Conservation (phyloP, 2,888 invertebrate genomes). For the Drosophila planitibia region DNA sequence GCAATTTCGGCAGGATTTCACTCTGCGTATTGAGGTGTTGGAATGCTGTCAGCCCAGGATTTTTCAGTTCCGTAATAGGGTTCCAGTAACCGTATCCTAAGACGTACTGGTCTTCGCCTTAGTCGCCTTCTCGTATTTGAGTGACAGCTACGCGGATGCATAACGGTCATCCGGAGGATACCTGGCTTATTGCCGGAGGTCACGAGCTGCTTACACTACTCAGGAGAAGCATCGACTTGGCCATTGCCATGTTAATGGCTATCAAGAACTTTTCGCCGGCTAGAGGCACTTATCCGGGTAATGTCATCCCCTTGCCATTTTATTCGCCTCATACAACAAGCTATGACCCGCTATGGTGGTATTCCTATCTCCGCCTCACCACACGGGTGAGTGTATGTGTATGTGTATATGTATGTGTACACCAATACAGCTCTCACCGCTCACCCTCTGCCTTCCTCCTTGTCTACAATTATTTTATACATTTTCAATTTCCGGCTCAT, state of each 20-base stretch:
- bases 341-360: too few relatives aligned
- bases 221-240: background rate
- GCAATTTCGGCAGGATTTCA: too few relatives aligned
- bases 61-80: background rate
- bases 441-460: background rate
- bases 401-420: too few relatives aligned
- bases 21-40: background rate
- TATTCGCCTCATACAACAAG: background rate
- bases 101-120: background rate
- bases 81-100: background rate
- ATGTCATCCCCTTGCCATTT: background rate
- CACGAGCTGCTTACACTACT: background rate
- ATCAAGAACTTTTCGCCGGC: background rate
- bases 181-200: background rate
- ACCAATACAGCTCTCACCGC: background rate
- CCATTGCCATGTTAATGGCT: background rate
- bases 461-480: constrained; percentile 20
- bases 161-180: background rate
- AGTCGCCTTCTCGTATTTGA: background rate
- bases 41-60: background rate
- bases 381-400: background rate
- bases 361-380: background rate
- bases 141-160: background rate
- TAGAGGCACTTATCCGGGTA: too few relatives aligned
- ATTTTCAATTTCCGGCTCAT: constrained; percentile 70